These are phyloP conservation scores for Buphagus erythrorhynchus DNA, from an alignment of 2,797 vertebrate genomes.

Conservation along the genomic window DNA sequence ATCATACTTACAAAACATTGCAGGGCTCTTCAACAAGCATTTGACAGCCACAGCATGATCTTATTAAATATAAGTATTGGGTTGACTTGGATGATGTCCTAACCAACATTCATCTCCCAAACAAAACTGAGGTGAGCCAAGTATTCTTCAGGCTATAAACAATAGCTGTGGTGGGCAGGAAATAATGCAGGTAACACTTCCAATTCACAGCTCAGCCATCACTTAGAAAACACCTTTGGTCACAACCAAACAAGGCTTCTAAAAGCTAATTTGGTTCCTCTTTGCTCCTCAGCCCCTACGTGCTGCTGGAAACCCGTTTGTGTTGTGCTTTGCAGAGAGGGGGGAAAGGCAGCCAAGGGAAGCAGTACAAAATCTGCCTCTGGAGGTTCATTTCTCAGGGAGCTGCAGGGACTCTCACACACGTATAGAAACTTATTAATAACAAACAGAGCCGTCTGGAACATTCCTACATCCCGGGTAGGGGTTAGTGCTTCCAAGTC, in stretches of 20 bases:
- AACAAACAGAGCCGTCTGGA: neutral
- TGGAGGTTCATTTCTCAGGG: neutral
- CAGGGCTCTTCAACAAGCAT: neutral
- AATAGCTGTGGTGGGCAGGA: neutral
- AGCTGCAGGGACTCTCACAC: constrained; percentile 1
- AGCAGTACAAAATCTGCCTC: neutral
- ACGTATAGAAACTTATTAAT: neutral
- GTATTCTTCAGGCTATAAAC: neutral
- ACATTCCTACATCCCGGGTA: fast-evolving
- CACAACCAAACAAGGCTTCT: neutral
- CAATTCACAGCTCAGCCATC: neutral
- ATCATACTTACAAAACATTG: neutral
- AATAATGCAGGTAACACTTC: neutral
- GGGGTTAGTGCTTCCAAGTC: neutral
- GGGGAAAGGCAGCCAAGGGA: neutral
- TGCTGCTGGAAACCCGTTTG: neutral
- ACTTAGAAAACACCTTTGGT: neutral
- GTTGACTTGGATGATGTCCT: neutral
- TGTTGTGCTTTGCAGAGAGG: neutral
- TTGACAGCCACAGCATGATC: neutral
- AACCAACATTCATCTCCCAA: neutral
- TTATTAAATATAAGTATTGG: neutral
- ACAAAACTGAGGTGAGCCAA: neutral
- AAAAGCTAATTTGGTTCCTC: neutral
- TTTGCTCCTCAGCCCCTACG: neutral